Percentiles rank a stretch among this genome's conserved stretches.
Evolutionary conservation across 2,113 vertebrate genomes (phyloP).

Genomic region (Dunckerocampus dactyliophorus): DNA sequence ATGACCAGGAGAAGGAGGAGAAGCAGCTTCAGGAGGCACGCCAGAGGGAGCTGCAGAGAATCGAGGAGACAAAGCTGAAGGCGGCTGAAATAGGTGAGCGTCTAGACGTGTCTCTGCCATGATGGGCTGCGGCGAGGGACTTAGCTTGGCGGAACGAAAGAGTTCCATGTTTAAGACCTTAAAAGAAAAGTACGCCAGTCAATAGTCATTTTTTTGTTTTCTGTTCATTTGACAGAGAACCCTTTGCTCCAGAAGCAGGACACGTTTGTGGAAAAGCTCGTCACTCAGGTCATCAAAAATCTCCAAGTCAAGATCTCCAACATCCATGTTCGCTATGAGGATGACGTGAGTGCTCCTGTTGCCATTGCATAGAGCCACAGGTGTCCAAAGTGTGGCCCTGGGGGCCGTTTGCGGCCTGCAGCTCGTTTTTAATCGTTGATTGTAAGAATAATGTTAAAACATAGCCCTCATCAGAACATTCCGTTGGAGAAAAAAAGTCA

Average conservation of each 20-base stretch:
- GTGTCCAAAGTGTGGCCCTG: too few relatives aligned
- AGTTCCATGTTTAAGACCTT: not conserved
- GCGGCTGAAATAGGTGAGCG: conserved; percentile 84
- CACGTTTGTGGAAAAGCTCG: conserved; percentile 92
- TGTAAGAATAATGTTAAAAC: too few relatives aligned
- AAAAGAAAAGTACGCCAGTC: too few relatives aligned
- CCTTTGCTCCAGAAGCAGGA: conserved; percentile 83
- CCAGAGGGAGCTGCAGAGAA: conserved; percentile 88
- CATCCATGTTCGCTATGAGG: conserved; percentile 95
- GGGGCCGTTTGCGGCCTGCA: too few relatives aligned
- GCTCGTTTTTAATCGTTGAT: too few relatives aligned
- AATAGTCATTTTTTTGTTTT: not conserved
- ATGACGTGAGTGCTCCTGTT: conserved; percentile 84
- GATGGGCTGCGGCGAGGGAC: not conserved
- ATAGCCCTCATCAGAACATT: too few relatives aligned
- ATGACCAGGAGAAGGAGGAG: conserved; percentile 93
- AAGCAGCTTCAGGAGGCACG: conserved; percentile 86
- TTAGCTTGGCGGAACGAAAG: not conserved
- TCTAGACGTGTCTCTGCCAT: too few relatives aligned
- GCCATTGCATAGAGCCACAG: too few relatives aligned
- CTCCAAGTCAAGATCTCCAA: conserved; percentile 95
- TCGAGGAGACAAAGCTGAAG: conserved; percentile 94
- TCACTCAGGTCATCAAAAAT: conserved; percentile 98
- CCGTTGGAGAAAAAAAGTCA: too few relatives aligned
- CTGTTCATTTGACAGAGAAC: conserved; percentile 75